These are phyloP conservation scores for Chelon auratus DNA, from an alignment of 2,797 vertebrate genomes.

Conservation along the genomic window DNA sequence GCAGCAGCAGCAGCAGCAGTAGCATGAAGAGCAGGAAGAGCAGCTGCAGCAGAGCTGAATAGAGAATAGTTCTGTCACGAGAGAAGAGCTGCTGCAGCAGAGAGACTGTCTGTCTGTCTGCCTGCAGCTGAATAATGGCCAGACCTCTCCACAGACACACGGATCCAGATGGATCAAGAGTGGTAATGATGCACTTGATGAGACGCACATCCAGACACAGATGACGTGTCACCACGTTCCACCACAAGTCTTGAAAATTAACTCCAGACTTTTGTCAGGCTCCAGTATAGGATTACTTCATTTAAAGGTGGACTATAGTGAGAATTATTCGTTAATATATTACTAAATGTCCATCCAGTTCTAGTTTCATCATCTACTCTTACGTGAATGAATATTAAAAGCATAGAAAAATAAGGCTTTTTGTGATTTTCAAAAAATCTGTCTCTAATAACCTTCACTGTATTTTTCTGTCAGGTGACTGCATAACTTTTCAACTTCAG, in stretches of 20 bases:
- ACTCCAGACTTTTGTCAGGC: no score
- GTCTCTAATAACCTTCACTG: background rate
- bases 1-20: slow-evolving; percentile 18
- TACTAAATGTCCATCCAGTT: no score
- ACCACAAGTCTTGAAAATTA: background rate
- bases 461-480: background rate
- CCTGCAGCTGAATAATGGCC: slow-evolving; percentile 34
- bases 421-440: background rate
- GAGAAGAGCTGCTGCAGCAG: slow-evolving; percentile 34
- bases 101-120: slow-evolving; percentile 6
- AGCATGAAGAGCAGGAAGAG: slow-evolving; percentile 25
- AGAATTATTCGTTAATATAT: no score
- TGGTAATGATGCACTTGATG: slow-evolving; percentile 16
- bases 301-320: no score
- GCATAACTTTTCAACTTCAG: no score
- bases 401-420: background rate
- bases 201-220: slow-evolving; percentile 7
- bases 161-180: slow-evolving; percentile 31
- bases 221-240: slow-evolving; percentile 7
- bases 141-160: slow-evolving; percentile 12
- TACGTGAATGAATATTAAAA: no score
- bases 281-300: no score
- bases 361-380: no score
- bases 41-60: slow-evolving; percentile 39
- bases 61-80: slow-evolving; percentile 43